Evolutionary conservation across 1,140 invertebrate species (phyloP).

Genomic region (Drosophila kanapiae): DNA sequence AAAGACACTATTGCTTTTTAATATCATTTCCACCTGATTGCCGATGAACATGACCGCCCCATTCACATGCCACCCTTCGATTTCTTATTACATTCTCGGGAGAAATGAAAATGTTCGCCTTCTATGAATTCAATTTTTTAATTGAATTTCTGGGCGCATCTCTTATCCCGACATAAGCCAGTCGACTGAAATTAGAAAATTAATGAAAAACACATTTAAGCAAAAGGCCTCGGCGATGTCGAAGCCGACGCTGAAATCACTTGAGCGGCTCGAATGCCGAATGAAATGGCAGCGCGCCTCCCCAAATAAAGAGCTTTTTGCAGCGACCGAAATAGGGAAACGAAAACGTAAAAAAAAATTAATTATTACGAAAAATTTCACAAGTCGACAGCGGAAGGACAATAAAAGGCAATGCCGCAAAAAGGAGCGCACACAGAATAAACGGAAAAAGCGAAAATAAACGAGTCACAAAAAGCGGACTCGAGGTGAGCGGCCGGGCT

Average conservation of each 20-base stretch:
- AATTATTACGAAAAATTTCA: slow-evolving; percentile 80
- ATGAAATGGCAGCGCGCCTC: slow-evolving; percentile 21
- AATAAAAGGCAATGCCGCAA: slow-evolving; percentile 66
- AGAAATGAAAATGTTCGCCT: slow-evolving; percentile 25
- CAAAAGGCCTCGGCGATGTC: slow-evolving; percentile 32
- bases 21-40: slow-evolving; percentile 24
- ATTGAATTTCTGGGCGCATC: slow-evolving; percentile 53
- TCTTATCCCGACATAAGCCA: slow-evolving; percentile 61
- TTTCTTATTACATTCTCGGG: slow-evolving; percentile 17
- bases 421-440: slow-evolving; percentile 46
- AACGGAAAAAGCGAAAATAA: slow-evolving; percentile 49
- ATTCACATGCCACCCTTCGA: slow-evolving; percentile 4
- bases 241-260: slow-evolving; percentile 61
- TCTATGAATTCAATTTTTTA: slow-evolving; percentile 51
- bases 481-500: slow-evolving; percentile 48
- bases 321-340: slow-evolving; percentile 34
- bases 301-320: slow-evolving; percentile 28
- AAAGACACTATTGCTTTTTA: not conserved
- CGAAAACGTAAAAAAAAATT: slow-evolving; percentile 66
- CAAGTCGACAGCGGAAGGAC: slow-evolving; percentile 76
- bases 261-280: slow-evolving; percentile 57
- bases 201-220: slow-evolving; percentile 69
- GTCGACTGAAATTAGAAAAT: slow-evolving; percentile 74
- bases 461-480: slow-evolving; percentile 53
- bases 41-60: not conserved